These are phyloP conservation scores for Erpetoichthys calabaricus DNA, from an alignment of 2,797 vertebrate species.

Conservation along the genomic window DNA sequence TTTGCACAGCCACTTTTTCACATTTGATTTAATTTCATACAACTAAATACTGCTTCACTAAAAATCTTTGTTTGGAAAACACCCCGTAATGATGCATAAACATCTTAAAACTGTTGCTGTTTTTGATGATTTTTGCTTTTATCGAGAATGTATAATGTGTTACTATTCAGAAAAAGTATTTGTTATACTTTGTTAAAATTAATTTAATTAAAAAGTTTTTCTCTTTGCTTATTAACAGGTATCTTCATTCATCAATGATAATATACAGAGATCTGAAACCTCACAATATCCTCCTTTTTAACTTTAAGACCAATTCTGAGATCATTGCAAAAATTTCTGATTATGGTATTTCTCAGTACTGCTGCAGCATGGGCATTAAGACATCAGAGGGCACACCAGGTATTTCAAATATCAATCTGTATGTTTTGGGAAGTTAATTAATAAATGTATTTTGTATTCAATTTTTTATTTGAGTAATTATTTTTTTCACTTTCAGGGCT, in stretches of 20 bases:
- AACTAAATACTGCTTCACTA: no score
- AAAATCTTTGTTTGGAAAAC: no score
- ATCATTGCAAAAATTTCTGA: conserved; percentile 92
- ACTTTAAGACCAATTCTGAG: conserved; percentile 75
- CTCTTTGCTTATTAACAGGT: conserved; percentile 50
- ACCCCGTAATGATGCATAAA: no score
- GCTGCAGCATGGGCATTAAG: conserved; percentile 89
- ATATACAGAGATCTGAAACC: conserved; percentile 95
- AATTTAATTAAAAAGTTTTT: no score
- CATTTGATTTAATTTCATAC: no score
- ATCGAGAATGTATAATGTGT: no score
- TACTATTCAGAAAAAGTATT: no score
- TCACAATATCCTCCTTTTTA: conserved; percentile 88
- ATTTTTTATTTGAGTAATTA: neutral
- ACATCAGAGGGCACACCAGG: conserved; percentile 94
- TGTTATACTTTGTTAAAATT: no score
- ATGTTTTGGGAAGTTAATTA: no score
- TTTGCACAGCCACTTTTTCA: no score
- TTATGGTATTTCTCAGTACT: conserved; percentile 92
- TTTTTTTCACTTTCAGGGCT: neutral
- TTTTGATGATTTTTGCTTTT: no score
- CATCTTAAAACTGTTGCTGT: no score
- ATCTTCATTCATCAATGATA: conserved; percentile 88
- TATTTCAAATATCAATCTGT: conserved; percentile 21
- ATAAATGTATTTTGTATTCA: neutral